A percentile compares a stretch with the other conserved stretches of the same genome.
phyloP scores from a whole-genome alignment of 2,797 vertebrate genomes.

The Harpagifer antarcticus region DNA sequence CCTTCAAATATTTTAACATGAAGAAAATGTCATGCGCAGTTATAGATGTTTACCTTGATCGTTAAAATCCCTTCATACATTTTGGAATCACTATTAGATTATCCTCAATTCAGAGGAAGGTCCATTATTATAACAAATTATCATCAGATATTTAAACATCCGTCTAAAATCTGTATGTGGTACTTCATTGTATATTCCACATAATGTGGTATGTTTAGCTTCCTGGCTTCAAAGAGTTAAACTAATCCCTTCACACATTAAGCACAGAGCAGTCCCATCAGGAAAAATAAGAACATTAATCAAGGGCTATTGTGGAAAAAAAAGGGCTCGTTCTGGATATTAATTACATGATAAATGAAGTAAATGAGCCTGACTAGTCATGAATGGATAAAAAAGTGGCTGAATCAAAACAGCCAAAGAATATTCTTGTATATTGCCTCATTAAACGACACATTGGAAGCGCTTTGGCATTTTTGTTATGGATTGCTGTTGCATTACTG shows the following conservation, averaged over 20 bases:
- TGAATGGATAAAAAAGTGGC: conserved; percentile 39
- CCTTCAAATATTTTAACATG: not conserved
- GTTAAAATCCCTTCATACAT: not conserved
- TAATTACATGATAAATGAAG: conserved; percentile 66
- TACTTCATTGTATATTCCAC: not conserved
- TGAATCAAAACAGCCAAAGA: conserved; percentile 51
- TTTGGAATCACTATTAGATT: no score
- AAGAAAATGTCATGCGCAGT: not conserved
- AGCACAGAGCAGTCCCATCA: conserved; percentile 18
- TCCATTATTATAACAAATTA: no score
- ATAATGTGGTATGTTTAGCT: not conserved
- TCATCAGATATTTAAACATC: no score
- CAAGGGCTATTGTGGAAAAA: conserved; percentile 26
- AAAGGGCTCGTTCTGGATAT: conserved; percentile 50
- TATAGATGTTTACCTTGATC: not conserved
- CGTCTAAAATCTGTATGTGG: no score
- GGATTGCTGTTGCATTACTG: conserved; percentile 46
- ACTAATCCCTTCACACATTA: conserved; percentile 5
- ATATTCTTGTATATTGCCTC: conserved; percentile 51
- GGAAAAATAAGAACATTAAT: conserved; percentile 49
- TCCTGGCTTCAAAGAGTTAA: conserved; percentile 26
- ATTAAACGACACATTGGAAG: conserved; percentile 54
- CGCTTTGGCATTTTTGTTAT: conserved; percentile 42
- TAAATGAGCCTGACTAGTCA: conserved; percentile 56
- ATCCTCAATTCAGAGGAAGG: not conserved